phyloP scores from a whole-genome alignment of 2,113 vertebrate species.

The Nestor notabilis region DNA sequence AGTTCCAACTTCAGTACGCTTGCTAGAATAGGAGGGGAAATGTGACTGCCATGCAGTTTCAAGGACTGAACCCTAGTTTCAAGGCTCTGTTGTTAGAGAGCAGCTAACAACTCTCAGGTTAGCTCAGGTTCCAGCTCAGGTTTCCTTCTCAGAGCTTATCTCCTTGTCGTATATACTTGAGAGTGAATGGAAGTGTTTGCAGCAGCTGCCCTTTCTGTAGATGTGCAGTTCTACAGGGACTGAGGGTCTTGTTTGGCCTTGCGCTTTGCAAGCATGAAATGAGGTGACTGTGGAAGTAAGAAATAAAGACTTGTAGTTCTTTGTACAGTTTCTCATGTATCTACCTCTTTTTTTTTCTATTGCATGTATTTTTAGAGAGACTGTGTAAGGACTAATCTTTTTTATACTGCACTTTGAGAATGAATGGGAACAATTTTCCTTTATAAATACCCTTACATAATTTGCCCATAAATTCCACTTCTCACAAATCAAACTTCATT shows the following conservation, averaged over 20 bases:
- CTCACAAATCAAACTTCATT: not conserved
- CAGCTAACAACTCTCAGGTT: too few relatives aligned
- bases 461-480: slow-evolving; percentile 10
- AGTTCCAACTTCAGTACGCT: not conserved
- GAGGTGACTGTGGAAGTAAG: not conserved
- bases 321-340: not conserved
- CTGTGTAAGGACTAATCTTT: not conserved
- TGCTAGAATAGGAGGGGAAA: not conserved
- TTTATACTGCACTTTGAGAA: not conserved
- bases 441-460: not conserved
- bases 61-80: not conserved
- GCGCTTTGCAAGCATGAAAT: not conserved
- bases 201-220: not conserved
- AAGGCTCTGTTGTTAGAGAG: not conserved
- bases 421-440: slow-evolving; percentile 1
- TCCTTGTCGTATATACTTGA: not conserved
- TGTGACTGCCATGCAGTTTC: not conserved
- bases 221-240: not conserved
- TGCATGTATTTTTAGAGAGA: not conserved
- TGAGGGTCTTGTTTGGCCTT: not conserved
- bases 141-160: not conserved
- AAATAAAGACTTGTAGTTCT: not conserved
- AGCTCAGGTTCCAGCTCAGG: not conserved
- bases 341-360: not conserved
- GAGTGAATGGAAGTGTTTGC: not conserved